Evolutionary conservation across 2,113 vertebrate genomes (phyloP).

Genomic region (Progne subis): DNA sequence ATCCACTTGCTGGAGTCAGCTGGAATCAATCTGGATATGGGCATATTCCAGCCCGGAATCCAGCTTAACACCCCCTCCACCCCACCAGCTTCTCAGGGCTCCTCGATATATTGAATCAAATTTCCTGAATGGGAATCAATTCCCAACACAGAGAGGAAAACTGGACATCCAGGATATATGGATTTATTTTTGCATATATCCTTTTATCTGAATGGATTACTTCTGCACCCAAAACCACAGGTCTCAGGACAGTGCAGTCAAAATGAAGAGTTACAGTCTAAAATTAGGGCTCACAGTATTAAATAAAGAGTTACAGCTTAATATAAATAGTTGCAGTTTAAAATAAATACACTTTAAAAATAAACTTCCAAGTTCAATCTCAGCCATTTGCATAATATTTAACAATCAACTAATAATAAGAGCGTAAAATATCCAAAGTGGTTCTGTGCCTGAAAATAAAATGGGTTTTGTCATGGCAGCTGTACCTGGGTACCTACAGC

Average conservation of each 20-base stretch:
- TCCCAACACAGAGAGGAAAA: background rate
- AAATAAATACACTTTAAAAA: background rate
- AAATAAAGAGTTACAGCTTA: background rate
- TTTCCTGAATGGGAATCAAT: background rate
- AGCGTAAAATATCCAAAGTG: background rate
- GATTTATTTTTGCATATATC: background rate
- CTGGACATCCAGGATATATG: fast-evolving
- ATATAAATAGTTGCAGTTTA: background rate
- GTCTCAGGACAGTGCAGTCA: background rate
- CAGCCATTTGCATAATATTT: background rate
- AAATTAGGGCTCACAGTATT: background rate
- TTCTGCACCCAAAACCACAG: background rate
- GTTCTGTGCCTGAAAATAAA: background rate
- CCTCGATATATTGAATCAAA: background rate
- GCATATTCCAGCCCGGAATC: background rate
- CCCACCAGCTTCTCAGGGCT: background rate
- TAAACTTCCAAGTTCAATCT: background rate
- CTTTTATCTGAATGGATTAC: background rate
- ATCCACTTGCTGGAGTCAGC: background rate
- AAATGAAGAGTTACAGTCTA: background rate
- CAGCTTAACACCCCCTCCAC: background rate
- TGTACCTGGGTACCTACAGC: background rate
- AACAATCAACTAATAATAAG: background rate
- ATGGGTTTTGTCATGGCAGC: background rate
- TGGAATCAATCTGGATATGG: background rate